Evolutionary conservation across 2,888 invertebrate species (phyloP).

Genomic region (Heliconius ismenius): DNA sequence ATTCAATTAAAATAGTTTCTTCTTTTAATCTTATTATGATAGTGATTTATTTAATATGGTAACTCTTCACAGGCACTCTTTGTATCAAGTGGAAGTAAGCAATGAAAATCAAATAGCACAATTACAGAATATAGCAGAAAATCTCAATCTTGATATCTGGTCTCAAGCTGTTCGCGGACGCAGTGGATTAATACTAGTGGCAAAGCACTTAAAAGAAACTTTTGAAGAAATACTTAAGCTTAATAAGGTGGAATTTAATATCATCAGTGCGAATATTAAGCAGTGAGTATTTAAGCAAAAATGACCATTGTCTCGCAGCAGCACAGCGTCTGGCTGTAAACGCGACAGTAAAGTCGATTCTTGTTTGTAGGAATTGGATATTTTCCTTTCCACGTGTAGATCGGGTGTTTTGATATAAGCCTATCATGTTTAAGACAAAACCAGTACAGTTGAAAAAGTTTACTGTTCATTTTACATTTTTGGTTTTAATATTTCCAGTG

Average conservation of each 20-base stretch:
- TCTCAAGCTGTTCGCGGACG: constrained; percentile 48
- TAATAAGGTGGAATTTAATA: constrained; percentile 52
- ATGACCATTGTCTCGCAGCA: neutral
- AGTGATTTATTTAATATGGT: neutral
- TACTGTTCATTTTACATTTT: neutral
- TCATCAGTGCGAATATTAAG: constrained; percentile 62
- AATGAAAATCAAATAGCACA: constrained; percentile 45
- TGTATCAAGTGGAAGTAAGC: constrained; percentile 49
- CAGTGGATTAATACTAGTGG: constrained; percentile 52
- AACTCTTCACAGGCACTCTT: constrained; percentile 49
- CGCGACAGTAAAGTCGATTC: neutral
- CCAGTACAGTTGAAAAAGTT: no score
- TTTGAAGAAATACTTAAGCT: constrained; percentile 55
- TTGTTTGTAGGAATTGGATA: neutral
- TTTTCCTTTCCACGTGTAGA: no score
- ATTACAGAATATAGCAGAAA: constrained; percentile 52
- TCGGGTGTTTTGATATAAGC: no score
- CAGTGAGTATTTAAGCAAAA: constrained; percentile 55
- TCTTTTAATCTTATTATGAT: no score
- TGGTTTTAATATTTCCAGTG: constrained; percentile 14
- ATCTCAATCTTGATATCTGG: constrained; percentile 58
- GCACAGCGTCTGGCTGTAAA: neutral
- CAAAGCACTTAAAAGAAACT: constrained; percentile 49
- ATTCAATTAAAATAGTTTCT: no score
- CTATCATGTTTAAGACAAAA: no score